These are phyloP conservation scores for Eristalis tenax DNA, from an alignment of 2,888 invertebrate genomes.

Conservation along the genomic window DNA sequence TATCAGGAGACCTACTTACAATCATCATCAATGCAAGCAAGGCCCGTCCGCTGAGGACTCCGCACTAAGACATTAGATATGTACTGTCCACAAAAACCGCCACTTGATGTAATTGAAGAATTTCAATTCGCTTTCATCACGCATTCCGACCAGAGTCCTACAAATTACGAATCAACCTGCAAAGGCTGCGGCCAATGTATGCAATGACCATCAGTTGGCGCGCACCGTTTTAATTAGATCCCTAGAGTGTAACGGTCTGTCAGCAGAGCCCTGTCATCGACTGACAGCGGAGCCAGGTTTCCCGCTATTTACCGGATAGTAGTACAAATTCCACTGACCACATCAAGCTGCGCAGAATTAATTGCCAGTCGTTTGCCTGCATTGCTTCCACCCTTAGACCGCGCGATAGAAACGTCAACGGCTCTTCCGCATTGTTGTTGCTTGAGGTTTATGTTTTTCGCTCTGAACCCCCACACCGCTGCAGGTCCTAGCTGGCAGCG, in stretches of 20 bases:
- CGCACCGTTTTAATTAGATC: slow-evolving; percentile 60
- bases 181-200: neutral
- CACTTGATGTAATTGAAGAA: no score
- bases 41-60: no score
- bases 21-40: no score
- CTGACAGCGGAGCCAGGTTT: slow-evolving; percentile 27
- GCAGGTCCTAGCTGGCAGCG: neutral
- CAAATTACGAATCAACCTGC: neutral
- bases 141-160: neutral
- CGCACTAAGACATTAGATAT: no score
- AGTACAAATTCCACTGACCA: slow-evolving; percentile 50
- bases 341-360: slow-evolving; percentile 57
- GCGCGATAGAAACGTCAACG: slow-evolving; percentile 60
- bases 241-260: slow-evolving; percentile 54
- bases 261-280: neutral
- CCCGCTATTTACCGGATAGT: slow-evolving; percentile 35
- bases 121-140: neutral
- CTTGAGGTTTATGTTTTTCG: neutral
- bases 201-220: slow-evolving; percentile 14
- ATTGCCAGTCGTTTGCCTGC: slow-evolving; percentile 52
- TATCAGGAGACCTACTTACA: no score
- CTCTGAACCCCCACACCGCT: slow-evolving; percentile 13
- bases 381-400: slow-evolving; percentile 37
- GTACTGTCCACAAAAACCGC: no score
- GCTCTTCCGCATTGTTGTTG: slow-evolving; percentile 64